A percentile compares a stretch with the other conserved stretches of the same genome.
These are phyloP conservation scores for Mionectes macconnelli DNA, from an alignment of 2,113 vertebrate species.

Conservation along the genomic window DNA sequence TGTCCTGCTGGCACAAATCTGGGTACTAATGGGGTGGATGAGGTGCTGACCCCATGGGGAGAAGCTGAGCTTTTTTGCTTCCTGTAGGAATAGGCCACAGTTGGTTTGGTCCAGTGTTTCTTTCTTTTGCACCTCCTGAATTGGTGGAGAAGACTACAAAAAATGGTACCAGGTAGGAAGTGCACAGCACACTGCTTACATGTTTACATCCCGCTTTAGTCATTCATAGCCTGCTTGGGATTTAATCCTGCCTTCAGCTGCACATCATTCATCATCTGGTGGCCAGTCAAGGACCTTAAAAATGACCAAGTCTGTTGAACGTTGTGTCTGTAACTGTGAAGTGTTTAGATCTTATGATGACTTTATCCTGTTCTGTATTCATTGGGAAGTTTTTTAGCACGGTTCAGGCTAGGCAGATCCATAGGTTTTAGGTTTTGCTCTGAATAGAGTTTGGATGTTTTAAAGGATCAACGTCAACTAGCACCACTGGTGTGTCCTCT, in stretches of 20 bases:
- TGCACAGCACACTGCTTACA: background rate
- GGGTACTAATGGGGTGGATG: background rate
- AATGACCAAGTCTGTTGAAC: background rate
- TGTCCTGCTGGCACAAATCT: background rate
- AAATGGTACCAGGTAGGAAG: background rate
- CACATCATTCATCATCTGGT: background rate
- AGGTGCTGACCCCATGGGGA: background rate
- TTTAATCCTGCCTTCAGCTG: background rate
- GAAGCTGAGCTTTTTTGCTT: background rate
- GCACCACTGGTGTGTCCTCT: background rate
- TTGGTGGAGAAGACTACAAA: background rate
- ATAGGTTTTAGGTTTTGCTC: background rate
- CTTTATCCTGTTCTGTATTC: background rate
- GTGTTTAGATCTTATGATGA: background rate
- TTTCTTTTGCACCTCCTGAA: background rate
- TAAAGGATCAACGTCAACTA: background rate
- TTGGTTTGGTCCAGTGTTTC: background rate
- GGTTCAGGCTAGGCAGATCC: background rate
- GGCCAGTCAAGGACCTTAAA: background rate
- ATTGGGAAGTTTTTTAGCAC: background rate
- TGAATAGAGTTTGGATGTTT: background rate
- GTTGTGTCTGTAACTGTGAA: background rate
- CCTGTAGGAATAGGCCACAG: background rate
- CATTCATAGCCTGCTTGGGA: background rate
- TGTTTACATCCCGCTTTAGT: background rate